These are phyloP conservation scores for Zapus hudsonius DNA, from an alignment of 2,113 vertebrate genomes.

Conservation along the genomic window DNA sequence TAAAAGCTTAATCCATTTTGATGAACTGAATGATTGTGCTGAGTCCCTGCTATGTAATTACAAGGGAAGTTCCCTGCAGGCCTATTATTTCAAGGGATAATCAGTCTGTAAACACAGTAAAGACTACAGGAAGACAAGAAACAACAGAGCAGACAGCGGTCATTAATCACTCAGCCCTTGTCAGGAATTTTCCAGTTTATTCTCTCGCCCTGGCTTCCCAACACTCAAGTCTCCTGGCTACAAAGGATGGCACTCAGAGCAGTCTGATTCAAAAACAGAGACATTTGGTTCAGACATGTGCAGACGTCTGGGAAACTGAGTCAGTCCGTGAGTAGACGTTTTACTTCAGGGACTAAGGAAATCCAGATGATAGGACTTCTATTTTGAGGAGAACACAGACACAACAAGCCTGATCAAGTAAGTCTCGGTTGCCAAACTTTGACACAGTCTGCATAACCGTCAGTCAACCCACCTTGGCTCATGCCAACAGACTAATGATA, in stretches of 20 bases:
- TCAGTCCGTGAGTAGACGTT: neutral
- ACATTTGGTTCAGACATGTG: neutral
- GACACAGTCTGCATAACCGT: neutral
- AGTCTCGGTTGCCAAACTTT: neutral
- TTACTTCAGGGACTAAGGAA: neutral
- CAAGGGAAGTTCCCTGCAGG: neutral
- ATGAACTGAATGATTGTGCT: neutral
- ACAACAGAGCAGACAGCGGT: neutral
- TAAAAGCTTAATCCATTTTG: neutral
- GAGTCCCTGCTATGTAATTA: neutral
- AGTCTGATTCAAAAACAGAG: neutral
- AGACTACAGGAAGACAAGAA: neutral
- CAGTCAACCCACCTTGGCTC: neutral
- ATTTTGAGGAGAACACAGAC: neutral
- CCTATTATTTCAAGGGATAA: slow-evolving; percentile 12
- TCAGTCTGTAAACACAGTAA: neutral
- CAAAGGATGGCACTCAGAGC: neutral
- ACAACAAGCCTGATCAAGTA: neutral
- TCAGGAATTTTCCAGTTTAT: neutral
- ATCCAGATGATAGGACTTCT: neutral
- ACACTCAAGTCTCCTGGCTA: neutral
- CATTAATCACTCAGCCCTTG: neutral
- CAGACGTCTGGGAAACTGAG: neutral
- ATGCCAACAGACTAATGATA: neutral
- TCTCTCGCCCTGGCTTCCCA: neutral